A percentile compares a stretch with the other conserved stretches of the same genome.
Conservation (phyloP, 2,888 invertebrate species). For the Brenthis daphne region DNA sequence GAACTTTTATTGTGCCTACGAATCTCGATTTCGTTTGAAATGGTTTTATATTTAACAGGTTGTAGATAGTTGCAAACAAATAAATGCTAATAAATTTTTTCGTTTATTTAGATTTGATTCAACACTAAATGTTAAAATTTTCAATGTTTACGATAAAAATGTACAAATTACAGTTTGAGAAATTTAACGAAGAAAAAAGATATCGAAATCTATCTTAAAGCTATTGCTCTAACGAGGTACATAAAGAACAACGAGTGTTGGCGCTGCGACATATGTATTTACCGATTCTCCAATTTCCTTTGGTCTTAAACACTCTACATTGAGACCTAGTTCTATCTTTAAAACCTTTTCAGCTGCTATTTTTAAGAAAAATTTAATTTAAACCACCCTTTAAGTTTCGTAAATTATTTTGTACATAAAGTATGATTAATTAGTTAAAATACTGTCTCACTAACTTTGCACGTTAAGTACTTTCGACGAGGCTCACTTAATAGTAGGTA, state of each 20-base stretch:
- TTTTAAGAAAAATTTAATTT: background rate
- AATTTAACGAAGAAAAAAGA: background rate
- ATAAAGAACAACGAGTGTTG: background rate
- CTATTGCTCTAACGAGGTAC: background rate
- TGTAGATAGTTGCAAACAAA: conserved; percentile 28
- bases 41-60: conserved; percentile 34
- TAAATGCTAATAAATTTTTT: background rate
- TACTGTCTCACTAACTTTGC: conserved; percentile 5
- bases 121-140: background rate
- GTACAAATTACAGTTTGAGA: too few species aligned
- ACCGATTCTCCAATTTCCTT: background rate
- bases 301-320: conserved; percentile 2
- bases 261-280: conserved; percentile 9
- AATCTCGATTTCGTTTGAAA: conserved; percentile 36
- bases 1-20: conserved; percentile 56
- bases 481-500: conserved; percentile 8
- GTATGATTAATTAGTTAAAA: conserved; percentile 2
- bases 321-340: background rate
- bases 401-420: background rate
- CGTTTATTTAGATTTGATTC: conserved; percentile 3
- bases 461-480: conserved; percentile 15
- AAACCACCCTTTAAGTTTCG: background rate
- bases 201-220: background rate
- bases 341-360: background rate
- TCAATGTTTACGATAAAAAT: background rate